Evolutionary conservation across 2,113 vertebrate genomes (phyloP), one percentile per base, ranked within the genome.

Genomic region (Cebus imitator): DNA sequence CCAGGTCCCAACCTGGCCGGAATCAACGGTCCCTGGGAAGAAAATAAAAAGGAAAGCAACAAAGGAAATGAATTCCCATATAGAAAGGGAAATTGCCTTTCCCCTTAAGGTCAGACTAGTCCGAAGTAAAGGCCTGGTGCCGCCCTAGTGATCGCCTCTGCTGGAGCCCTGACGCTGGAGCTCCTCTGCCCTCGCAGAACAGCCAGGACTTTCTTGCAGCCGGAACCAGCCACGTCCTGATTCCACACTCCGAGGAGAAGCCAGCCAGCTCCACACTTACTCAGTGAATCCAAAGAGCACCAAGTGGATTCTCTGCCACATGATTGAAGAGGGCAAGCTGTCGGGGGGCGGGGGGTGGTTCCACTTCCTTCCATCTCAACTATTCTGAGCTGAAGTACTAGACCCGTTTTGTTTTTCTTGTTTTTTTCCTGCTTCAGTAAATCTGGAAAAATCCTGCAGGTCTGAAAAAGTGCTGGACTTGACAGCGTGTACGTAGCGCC

Each of bases 401-500:
- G 40, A 43, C 75, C 73, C 66, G 13, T 43, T 75, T 8, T 55
- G 61, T 45, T 17, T 13, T 61, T 64, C 45, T 21, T 7, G 6
- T 9, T 55, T 75, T n/a, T 7, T 7, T 6, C 50, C 35, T 64
- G 55, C 57, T 88, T 94, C 79, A 70, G 11, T 40, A 32, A 66
- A 87, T 20, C 45, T 20, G 40, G 16, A 20, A 61, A 92, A 84
- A 91, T 25, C 2, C 72, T 37, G 40, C 27, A 25, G 57, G 12
- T 5, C 84, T 37, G 57, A 16, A 86, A 61, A 68, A 35, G 17
- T 14, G 70, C 18, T 72, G 43, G 43, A 11, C 73, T 89, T 91
- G 95, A 93, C 37, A 5, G 79, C 8, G 82, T 89, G 97, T 73
- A 14, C 86, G 21, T 88, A 70, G 89, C 91, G 82, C 97, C 97